Evolutionary conservation across 2,797 vertebrate species (phyloP), one percentile per base, ranked within the genome.

Genomic region (Natrix natrix): DNA sequence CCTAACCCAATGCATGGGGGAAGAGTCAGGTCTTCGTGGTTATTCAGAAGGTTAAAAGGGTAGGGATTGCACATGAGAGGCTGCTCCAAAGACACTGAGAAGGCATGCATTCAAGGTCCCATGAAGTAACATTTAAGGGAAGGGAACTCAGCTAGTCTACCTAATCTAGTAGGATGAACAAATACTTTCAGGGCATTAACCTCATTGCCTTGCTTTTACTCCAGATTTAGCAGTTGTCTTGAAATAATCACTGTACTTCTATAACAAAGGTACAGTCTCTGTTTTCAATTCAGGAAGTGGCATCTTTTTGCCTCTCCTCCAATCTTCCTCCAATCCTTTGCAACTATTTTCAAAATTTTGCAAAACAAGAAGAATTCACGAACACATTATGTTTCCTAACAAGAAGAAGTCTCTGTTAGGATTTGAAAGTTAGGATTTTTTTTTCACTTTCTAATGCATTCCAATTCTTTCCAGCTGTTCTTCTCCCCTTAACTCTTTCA

Each of bases 1-100:
- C 37, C 37, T 83, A 83, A 8, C 74, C 20, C 74, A 83, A 83
- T 24, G 20, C 74, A 22, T 24, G 37, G 37, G 32, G 37, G 20
- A 83, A 83, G 74, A 48, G 3, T 20, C 17, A 78, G 7, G 17
- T 37, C 17, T 43, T 78, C 3, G 17, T 22, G 8, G 16, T 43
- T 8, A 5, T 48, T 43, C 20, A 43, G 74, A 22, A 83, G 20
- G 20, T 43, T 83, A 48, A 48, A 78, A 48, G 8, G 74, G 37
- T 83, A 83, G 8, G 1, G 20, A 83, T 48, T 1, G 0, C 37
- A 43, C 0, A 0, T 2, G 20, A 4, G 37, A 43, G 37, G 4
- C 20, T 83, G 37, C 37, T 43, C 37, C 69, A 78, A 43, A 74
- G 16, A 37, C 69, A 74, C 32, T 10, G 7, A 74, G 69, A 74